Evolutionary conservation across 2,888 invertebrate genomes (phyloP), one percentile per base, ranked within the genome.

Genomic region (Diaperis boleti): DNA sequence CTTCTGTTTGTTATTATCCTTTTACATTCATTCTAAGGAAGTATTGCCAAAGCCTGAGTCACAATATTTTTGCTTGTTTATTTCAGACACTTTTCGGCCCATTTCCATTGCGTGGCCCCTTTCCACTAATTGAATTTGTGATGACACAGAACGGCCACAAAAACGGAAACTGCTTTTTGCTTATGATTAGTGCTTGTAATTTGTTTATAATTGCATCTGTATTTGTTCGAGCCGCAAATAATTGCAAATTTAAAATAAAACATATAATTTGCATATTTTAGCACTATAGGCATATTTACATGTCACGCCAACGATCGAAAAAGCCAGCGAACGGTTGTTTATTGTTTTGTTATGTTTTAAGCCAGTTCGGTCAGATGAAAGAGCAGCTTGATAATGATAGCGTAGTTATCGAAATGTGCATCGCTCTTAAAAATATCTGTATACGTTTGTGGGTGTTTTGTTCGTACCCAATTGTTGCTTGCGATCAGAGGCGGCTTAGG

Each of bases 391-490:
- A 26, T 52, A 52, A 52, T 52, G 52, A 52, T 52, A 52, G 52
- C 52, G 52, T 52, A 39, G 22, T 52, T 52, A 52, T 52, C 52
- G 52, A 52, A 52, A 52, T 37, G 52, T 26, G 39, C 37, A 52
- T 52, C 52, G 37, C 37, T 52, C 17, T 52, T 52, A 37, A 52
- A 52, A 52, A 52, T 22, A 22, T 52, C 37, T 13, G 22, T 13
- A 29, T 39, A 20, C 37, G 17, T 26, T 52, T 52, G 52, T 52
- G 39, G 37, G 39, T 37, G 37, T 52, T 52, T 52, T 52, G 11
- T 52, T 52, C 17, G 17, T 22, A 29, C 29, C 29, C 29, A 49
- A 49, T 49, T 49, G 49, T 49, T 26, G n/a, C n/a, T 26, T 8
- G 26, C 2, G 26, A 26, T 18, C 18, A 20, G 41, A 41, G 18